These are phyloP conservation scores for Entosphenus tridentatus DNA, from an alignment of 2,113 vertebrate genomes.

Conservation along the genomic window DNA sequence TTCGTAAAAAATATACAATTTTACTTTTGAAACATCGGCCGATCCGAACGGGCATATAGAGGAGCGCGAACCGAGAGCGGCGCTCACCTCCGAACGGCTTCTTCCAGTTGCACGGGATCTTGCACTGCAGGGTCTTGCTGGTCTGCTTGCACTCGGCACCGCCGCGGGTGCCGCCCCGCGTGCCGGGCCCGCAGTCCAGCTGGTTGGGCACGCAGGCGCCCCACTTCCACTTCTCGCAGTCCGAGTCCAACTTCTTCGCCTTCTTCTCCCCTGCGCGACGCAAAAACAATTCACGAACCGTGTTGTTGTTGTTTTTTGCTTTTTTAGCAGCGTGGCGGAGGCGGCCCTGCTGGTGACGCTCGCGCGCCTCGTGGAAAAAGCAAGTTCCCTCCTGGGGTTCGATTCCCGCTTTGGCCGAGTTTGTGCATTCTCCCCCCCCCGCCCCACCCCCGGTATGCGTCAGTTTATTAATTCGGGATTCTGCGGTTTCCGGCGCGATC, in stretches of 20 bases:
- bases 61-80: not conserved
- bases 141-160: constrained; percentile 91
- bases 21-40: too few species aligned
- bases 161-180: constrained; percentile 58
- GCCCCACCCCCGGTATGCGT: too few species aligned
- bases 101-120: constrained; percentile 99
- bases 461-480: too few species aligned
- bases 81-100: constrained; percentile 79
- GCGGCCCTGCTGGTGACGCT: too few species aligned
- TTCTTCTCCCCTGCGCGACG: constrained; percentile 21
- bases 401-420: too few species aligned
- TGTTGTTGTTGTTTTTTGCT: not conserved
- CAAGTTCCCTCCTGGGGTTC: too few species aligned
- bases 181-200: constrained; percentile 69
- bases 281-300: too few species aligned
- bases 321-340: not conserved
- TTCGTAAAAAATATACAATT: too few species aligned
- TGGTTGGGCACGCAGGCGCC: constrained; percentile 74
- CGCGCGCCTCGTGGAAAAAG: too few species aligned
- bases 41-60: too few species aligned
- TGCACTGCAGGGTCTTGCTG: constrained; percentile 62
- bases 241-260: constrained; percentile 72
- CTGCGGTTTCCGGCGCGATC: too few species aligned
- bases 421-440: too few species aligned
- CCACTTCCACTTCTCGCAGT: constrained; percentile 94